Percentiles rank a stretch among this genome's conserved stretches.
These are phyloP conservation scores for Pelusios castaneus DNA, from an alignment of 2,113 vertebrate species.

Conservation along the genomic window DNA sequence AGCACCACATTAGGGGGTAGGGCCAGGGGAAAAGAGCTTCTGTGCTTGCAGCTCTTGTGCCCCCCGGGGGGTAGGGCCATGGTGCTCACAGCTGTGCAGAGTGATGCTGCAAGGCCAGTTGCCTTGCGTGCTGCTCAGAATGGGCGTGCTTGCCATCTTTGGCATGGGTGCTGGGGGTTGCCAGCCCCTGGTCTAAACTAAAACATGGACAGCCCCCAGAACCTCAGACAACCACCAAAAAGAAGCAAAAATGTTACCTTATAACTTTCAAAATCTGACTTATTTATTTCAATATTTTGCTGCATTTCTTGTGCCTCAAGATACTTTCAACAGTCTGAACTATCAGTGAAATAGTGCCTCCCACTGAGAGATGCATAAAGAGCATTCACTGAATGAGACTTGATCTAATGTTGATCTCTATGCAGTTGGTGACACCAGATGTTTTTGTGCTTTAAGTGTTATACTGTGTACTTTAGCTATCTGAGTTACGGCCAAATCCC, in stretches of 20 bases:
- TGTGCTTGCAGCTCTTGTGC: no score
- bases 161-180: no score
- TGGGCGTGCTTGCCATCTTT: no score
- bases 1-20: no score
- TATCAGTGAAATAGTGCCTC: conserved; percentile 61
- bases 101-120: no score
- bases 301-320: background rate
- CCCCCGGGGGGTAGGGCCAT: no score
- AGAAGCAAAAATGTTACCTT: conserved; percentile 12
- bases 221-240: background rate
- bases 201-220: background rate
- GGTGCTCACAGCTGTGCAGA: no score
- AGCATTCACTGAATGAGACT: conserved; percentile 46
- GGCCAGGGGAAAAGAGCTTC: no score
- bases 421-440: background rate
- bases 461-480: conserved; percentile 66
- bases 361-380: conserved; percentile 59
- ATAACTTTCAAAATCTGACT: conserved; percentile 19
- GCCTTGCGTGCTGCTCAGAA: no score
- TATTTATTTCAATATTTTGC: background rate
- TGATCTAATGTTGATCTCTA: conserved; percentile 54
- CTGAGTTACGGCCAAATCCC: conserved; percentile 46
- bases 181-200: background rate
- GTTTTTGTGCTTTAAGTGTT: conserved; percentile 49
- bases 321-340: conserved; percentile 7